Percentiles rank a stretch among this genome's conserved stretches.
Evolutionary conservation across 2,797 vertebrate species (phyloP).

Genomic region (Cottoperca gobio): DNA sequence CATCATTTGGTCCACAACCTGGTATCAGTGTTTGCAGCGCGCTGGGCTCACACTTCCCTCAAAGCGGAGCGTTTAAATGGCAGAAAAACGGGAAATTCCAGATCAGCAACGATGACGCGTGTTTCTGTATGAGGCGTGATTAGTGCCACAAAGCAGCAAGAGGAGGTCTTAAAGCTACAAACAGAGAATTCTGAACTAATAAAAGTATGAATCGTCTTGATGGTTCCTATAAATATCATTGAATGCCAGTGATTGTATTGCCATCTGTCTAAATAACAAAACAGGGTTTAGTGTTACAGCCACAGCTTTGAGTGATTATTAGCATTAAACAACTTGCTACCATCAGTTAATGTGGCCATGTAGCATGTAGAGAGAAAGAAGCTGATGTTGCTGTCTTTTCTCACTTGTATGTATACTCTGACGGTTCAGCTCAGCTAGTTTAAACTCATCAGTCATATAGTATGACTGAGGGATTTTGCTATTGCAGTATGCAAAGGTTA

Average conservation of each 20-base stretch:
- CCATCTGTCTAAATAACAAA: neutral
- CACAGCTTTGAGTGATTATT: neutral
- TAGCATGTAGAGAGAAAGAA: no score
- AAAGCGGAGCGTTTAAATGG: conserved; percentile 70
- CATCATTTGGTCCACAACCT: conserved; percentile 46
- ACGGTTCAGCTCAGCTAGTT: neutral
- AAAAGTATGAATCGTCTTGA: accelerated
- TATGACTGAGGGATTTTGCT: neutral
- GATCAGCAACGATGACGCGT: conserved; percentile 50
- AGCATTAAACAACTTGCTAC: neutral
- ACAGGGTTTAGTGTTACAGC: neutral
- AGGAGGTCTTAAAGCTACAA: conserved; percentile 34
- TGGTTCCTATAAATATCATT: neutral
- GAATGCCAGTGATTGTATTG: no score
- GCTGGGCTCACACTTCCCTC: conserved; percentile 4
- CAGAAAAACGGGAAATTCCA: conserved; percentile 73
- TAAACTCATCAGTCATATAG: neutral
- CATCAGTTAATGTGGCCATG: neutral
- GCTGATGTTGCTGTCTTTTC: neutral
- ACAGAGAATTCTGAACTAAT: no score
- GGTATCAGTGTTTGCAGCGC: neutral
- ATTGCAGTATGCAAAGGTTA: no score
- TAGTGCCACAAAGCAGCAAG: conserved; percentile 34
- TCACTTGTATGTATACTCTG: no score
- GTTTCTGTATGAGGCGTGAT: conserved; percentile 42